phyloP scores from a whole-genome alignment of 2,888 invertebrate species.

The Dolomedes plantarius region DNA sequence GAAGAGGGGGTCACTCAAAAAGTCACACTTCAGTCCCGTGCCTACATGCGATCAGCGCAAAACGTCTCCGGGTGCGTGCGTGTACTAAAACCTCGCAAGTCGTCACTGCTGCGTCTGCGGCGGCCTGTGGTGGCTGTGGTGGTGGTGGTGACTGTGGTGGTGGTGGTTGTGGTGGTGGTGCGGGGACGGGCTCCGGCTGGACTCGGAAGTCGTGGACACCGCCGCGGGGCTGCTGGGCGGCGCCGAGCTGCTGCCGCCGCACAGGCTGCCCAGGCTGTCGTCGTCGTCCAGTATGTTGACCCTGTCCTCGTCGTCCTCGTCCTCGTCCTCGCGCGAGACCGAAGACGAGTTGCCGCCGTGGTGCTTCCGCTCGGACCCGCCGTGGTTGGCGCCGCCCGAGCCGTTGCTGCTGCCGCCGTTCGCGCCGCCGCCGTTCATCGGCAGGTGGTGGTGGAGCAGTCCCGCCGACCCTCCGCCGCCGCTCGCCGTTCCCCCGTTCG shows the following conservation, averaged over 20 bases:
- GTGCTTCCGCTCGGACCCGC: background rate
- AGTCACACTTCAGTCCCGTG: too few species aligned
- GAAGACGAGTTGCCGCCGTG: background rate
- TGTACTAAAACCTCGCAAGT: too few species aligned
- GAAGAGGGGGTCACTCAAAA: too few species aligned
- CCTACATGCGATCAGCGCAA: too few species aligned
- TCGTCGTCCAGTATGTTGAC: conserved; percentile 69
- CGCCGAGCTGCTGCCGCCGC: conserved; percentile 61
- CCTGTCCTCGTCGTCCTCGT: conserved; percentile 56
- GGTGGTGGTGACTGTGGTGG: conserved; percentile 19
- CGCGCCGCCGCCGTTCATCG: conserved; percentile 9
- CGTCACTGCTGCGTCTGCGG: conserved; percentile 31
- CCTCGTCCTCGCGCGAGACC: background rate
- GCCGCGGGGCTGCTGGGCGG: conserved; percentile 72
- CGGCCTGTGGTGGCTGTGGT: conserved; percentile 31
- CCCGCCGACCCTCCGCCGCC: conserved; percentile 8
- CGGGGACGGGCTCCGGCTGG: conserved; percentile 69
- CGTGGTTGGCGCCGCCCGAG: conserved; percentile 23
- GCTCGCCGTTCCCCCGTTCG: conserved; percentile 46
- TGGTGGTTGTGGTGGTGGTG: conserved; percentile 32
- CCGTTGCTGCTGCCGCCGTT: conserved; percentile 21
- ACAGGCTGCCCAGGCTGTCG: conserved; percentile 61
- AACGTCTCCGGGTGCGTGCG: too few species aligned
- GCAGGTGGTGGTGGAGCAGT: conserved; percentile 22
- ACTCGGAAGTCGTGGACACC: conserved; percentile 72